These are phyloP conservation scores for Diphyllodes magnificus DNA, from an alignment of 2,113 vertebrate species.

Conservation along the genomic window DNA sequence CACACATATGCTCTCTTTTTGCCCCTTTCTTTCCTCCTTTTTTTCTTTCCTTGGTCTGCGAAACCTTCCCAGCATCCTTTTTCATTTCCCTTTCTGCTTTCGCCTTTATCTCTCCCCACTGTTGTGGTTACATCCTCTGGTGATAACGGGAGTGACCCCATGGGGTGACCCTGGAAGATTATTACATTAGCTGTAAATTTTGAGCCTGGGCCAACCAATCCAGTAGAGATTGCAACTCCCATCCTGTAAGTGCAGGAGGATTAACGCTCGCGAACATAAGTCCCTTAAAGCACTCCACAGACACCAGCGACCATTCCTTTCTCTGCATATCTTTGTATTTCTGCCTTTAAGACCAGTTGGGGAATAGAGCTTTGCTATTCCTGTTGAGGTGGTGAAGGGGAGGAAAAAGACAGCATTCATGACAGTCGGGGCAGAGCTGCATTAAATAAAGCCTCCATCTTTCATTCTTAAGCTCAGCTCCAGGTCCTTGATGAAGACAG, in stretches of 20 bases:
- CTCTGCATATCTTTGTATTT: slow-evolving; percentile 21
- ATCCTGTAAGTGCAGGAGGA: slow-evolving; percentile 54
- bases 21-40: background rate
- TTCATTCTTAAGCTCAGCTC: slow-evolving; percentile 49
- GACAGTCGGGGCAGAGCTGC: slow-evolving; percentile 11
- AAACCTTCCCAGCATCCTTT: background rate
- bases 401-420: slow-evolving; percentile 42
- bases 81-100: background rate
- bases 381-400: slow-evolving; percentile 30
- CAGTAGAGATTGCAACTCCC: slow-evolving; percentile 29
- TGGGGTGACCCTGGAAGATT: background rate
- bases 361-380: slow-evolving; percentile 57
- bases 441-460: slow-evolving; percentile 45
- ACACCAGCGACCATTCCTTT: background rate
- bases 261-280: slow-evolving; percentile 15
- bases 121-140: slow-evolving; percentile 9
- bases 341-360: slow-evolving; percentile 29
- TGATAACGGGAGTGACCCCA: slow-evolving; percentile 23
- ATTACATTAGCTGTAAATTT: slow-evolving; percentile 43
- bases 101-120: background rate
- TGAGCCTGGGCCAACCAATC: slow-evolving; percentile 6
- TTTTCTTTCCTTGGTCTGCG: background rate
- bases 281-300: slow-evolving; percentile 29
- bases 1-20: background rate
- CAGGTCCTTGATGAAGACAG: slow-evolving; percentile 56